Percentiles rank a stretch among this genome's conserved stretches.
phyloP scores from a whole-genome alignment of 2,113 vertebrate genomes.

The Ailurus styani region DNA sequence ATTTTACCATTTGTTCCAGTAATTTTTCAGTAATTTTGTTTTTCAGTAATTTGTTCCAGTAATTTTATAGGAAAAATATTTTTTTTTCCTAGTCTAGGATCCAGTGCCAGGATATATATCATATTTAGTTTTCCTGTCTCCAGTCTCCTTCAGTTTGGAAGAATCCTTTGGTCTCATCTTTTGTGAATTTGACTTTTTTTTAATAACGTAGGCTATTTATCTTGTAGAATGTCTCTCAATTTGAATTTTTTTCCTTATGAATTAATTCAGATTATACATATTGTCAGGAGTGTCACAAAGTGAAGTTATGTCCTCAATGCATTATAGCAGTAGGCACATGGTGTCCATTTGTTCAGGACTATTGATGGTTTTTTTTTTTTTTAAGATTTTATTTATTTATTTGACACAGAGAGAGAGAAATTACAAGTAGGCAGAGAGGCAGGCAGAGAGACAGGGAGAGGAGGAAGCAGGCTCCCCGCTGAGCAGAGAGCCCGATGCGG shows the following conservation, averaged over 20 bases:
- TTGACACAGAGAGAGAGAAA: too few species aligned
- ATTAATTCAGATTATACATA: background rate
- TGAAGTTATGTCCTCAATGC: background rate
- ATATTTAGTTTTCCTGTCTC: background rate
- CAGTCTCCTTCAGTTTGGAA: background rate
- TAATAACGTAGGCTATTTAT: background rate
- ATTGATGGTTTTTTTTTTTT: too few species aligned
- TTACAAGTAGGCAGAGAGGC: too few species aligned
- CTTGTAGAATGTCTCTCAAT: background rate
- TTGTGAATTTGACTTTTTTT: background rate
- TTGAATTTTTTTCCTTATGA: background rate
- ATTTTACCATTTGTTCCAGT: background rate
- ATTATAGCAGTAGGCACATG: background rate
- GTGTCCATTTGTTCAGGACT: background rate
- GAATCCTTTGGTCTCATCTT: background rate
- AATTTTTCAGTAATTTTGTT: too few species aligned
- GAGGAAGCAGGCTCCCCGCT: too few species aligned
- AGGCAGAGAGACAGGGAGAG: too few species aligned
- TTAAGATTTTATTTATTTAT: too few species aligned
- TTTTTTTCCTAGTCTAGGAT: background rate
- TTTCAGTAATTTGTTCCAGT: background rate
- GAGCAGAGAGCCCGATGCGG: too few species aligned
- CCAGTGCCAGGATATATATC: background rate
- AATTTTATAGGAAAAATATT: background rate
- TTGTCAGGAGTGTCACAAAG: background rate